Base-by-base conservation (phyloP, 2,888 invertebrate species). In the Pachydiplax longipennis region DNA sequence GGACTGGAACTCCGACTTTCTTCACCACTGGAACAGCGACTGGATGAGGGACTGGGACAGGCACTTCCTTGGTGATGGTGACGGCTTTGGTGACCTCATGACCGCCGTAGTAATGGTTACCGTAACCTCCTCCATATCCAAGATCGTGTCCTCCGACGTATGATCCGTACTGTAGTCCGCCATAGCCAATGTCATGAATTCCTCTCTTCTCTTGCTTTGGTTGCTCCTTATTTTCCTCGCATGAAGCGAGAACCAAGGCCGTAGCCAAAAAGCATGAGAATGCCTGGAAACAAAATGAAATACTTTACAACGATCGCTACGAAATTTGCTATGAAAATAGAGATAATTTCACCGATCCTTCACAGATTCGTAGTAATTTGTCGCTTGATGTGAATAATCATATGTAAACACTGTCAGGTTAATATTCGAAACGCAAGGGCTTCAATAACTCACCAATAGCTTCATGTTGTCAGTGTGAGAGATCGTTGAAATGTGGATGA, bases 161-260 rank as follows among this genome's bases (percentile, higher is more conserved):
- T 18, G 22, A 37, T 0, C 37, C 37, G 87, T 87, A 35, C 2
- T 25, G 53, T 10, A 83, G 53, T 13, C 87, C 87, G 6, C 91
- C 91, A 80, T 82, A 82, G 65, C 91, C 91, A 8, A 91, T 40
- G 25, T 83, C 91, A 8, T 44, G 44, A 6, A 90, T 40, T 48
- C 90, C 90, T 22, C 90, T 80, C 80, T 90, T 90, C 25, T 80
- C 90, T n/a, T 13, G 80, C 25, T 80, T 90, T 10, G 44, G 25
- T n/a, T 65, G 58, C 37, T 35, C 22, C 10, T 13, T 6, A 10
- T 13, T 1, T 5, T 73, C 73, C 13, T 73, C 58, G 53, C 80
- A 73, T 35, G 80, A 44, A 8, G 31, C 31, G 0, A 53, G 13
- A 22, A 44, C 31, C 12, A 53, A 22, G 40, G 80, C 73, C 31